phyloP scores from a whole-genome alignment of 2,888 invertebrate species.

The Carcina quercana region DNA sequence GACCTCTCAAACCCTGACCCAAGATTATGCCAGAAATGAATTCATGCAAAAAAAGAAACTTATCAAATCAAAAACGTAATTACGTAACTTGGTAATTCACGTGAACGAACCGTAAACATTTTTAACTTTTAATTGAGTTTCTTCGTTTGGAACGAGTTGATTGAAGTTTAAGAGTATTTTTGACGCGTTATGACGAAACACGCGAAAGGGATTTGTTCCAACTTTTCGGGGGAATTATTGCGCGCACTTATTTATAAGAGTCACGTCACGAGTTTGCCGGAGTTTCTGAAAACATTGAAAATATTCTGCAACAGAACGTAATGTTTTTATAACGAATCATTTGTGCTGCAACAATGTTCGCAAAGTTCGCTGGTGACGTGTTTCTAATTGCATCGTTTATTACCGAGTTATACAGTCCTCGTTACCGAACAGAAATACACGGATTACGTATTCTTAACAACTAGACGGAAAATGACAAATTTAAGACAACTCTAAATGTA shows the following conservation, averaged over 20 bases:
- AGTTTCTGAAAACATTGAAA: background rate
- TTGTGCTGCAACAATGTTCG: background rate
- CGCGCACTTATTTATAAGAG: slow-evolving; percentile 16
- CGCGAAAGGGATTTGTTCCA: slow-evolving; percentile 15
- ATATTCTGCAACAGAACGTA: background rate
- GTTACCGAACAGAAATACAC: too few relatives aligned
- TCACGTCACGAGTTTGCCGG: slow-evolving; percentile 14
- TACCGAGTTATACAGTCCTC: too few relatives aligned
- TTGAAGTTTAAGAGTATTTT: slow-evolving; percentile 28
- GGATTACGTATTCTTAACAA: too few relatives aligned
- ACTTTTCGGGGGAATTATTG: slow-evolving; percentile 18
- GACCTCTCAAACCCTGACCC: slow-evolving; percentile 15
- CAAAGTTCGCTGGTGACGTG: too few relatives aligned
- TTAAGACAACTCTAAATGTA: too few relatives aligned
- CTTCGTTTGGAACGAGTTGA: slow-evolving; percentile 28
- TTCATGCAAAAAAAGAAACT: slow-evolving; percentile 25
- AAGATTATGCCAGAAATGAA: slow-evolving; percentile 23
- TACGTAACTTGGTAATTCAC: slow-evolving; percentile 31
- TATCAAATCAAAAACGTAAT: slow-evolving; percentile 28
- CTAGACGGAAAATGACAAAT: too few relatives aligned
- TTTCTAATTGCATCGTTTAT: too few relatives aligned
- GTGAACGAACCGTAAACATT: slow-evolving; percentile 29
- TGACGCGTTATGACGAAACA: slow-evolving; percentile 22
- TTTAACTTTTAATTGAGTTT: slow-evolving; percentile 41
- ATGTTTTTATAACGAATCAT: background rate